Evolutionary conservation across 2,888 invertebrate species (phyloP).

Genomic region (Coelinius sp.): DNA sequence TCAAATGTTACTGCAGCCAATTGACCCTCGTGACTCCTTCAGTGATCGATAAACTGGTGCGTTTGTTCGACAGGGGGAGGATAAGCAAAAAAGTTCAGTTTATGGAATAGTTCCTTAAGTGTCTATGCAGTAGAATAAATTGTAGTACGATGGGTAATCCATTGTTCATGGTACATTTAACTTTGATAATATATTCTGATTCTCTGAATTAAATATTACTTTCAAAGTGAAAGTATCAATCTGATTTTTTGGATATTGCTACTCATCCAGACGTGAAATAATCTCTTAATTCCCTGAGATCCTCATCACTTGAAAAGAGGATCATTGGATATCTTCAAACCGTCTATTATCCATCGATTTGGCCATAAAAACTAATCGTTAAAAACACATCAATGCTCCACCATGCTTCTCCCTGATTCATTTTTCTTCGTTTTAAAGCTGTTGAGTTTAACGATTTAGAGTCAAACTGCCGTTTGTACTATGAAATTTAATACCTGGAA

Average conservation of each 20-base stretch:
- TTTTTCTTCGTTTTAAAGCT: background rate
- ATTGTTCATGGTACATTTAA: background rate
- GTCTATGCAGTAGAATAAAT: background rate
- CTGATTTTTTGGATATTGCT: background rate
- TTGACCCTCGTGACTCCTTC: background rate
- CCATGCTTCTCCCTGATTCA: background rate
- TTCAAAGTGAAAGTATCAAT: background rate
- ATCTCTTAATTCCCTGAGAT: background rate
- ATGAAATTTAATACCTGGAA: background rate
- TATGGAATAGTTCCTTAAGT: background rate
- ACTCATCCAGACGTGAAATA: background rate
- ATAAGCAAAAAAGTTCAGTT: background rate
- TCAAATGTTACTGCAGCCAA: conserved; percentile 3
- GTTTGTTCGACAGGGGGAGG: background rate
- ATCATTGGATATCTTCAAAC: background rate
- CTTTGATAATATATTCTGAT: background rate
- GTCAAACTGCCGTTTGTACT: background rate
- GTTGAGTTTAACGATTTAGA: background rate
- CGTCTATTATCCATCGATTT: background rate
- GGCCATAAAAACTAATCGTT: background rate
- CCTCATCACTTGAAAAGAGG: background rate
- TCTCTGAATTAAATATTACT: background rate
- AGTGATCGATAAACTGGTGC: conserved; percentile 3
- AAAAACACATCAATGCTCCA: background rate
- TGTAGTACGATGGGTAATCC: background rate